Evolutionary conservation across 1,140 invertebrate genomes (phyloP).

Genomic region (Euwallacea similis): DNA sequence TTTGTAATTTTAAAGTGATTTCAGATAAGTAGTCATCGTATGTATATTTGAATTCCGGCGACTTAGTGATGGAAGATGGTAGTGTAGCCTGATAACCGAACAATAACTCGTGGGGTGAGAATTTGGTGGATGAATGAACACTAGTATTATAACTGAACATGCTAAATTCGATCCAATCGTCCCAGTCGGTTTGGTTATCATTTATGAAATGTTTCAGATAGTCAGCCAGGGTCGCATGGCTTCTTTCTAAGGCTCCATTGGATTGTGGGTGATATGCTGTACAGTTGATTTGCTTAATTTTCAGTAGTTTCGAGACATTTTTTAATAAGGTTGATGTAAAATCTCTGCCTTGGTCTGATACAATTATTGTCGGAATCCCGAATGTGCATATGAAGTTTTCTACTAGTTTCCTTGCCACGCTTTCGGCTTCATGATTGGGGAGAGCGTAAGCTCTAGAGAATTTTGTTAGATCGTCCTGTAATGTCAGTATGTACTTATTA

Average conservation of each 20-base stretch:
- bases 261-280: slow-evolving; percentile 47
- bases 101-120: slow-evolving; percentile 47
- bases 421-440: slow-evolving; percentile 47
- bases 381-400: slow-evolving; percentile 43
- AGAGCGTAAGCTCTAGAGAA: slow-evolving; percentile 44
- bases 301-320: slow-evolving; percentile 45
- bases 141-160: slow-evolving; percentile 46
- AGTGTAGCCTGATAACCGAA: too few species aligned
- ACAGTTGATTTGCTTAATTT: slow-evolving; percentile 41
- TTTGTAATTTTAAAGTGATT: slow-evolving; percentile 3
- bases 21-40: slow-evolving; percentile 30
- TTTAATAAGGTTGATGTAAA: slow-evolving; percentile 47
- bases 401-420: slow-evolving; percentile 46
- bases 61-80: slow-evolving; percentile 28
- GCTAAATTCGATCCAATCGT: slow-evolving; percentile 39
- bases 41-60: slow-evolving; percentile 23
- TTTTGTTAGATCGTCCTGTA: slow-evolving; percentile 51
- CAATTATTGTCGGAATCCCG: slow-evolving; percentile 41
- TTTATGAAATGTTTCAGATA: slow-evolving; percentile 47
- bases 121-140: slow-evolving; percentile 43
- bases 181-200: slow-evolving; percentile 44
- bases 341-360: slow-evolving; percentile 48
- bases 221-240: slow-evolving; percentile 46
- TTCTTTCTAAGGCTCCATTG: slow-evolving; percentile 28
- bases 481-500: slow-evolving; percentile 46